phyloP scores from a whole-genome alignment of 2,797 vertebrate genomes.

The Triplophysa bombifrons region DNA sequence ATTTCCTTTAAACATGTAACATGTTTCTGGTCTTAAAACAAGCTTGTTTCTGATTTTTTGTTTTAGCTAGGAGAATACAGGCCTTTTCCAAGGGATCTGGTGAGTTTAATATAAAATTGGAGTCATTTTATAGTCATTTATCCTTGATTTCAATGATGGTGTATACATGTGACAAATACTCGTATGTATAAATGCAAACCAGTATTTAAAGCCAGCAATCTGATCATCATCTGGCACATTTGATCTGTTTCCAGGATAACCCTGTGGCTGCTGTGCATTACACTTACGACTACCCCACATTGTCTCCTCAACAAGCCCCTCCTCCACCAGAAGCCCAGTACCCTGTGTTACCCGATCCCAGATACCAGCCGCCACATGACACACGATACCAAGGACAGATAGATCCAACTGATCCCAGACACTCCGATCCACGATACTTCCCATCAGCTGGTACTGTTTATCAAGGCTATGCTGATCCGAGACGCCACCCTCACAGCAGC shows the following conservation, averaged over 20 bases:
- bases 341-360: slow-evolving; percentile 38
- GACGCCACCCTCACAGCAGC: slow-evolving; percentile 36
- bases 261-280: slow-evolving; percentile 82
- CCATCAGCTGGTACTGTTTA: slow-evolving; percentile 25
- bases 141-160: neutral
- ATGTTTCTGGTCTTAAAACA: no score
- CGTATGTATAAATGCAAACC: no score
- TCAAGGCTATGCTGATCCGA: slow-evolving; percentile 36
- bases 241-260: slow-evolving; percentile 74
- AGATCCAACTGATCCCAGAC: slow-evolving; percentile 57
- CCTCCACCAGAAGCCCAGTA: slow-evolving; percentile 33
- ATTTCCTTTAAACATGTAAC: neutral
- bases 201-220: no score
- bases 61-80: slow-evolving; percentile 85
- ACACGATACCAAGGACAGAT: slow-evolving; percentile 31
- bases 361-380: slow-evolving; percentile 54
- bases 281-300: slow-evolving; percentile 58
- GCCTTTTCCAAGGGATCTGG: slow-evolving; percentile 66
- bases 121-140: neutral
- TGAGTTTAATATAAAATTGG: slow-evolving; percentile 59
- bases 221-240: neutral
- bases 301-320: neutral
- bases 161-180: no score
- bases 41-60: neutral
- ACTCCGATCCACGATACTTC: slow-evolving; percentile 13